A percentile compares a stretch with the other conserved stretches of the same genome.
Evolutionary conservation across 2,888 invertebrate species (phyloP).

Genomic region (Mimachlamys varia): DNA sequence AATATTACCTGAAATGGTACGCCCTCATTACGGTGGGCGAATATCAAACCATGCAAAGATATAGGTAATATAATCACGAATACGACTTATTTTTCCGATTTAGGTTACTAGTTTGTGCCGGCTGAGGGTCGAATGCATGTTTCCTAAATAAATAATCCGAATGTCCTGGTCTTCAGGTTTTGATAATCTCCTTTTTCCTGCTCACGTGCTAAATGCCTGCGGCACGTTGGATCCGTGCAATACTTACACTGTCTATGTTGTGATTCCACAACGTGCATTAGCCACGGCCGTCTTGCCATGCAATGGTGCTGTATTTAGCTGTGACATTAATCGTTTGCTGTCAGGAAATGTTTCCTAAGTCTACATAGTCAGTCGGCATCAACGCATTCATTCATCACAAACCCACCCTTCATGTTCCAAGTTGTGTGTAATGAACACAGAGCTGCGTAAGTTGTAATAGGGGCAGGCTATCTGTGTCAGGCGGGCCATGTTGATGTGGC

Average conservation of each 20-base stretch:
- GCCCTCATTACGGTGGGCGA: no score
- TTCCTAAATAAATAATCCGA: neutral
- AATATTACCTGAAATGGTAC: no score
- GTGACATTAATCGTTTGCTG: conserved; percentile 16
- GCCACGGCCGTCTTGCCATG: neutral
- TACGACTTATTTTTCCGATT: no score
- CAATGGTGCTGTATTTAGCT: conserved; percentile 5
- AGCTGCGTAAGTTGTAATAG: neutral
- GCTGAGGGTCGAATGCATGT: neutral
- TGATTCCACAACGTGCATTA: neutral
- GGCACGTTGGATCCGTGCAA: neutral
- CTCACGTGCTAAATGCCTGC: neutral
- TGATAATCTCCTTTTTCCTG: neutral
- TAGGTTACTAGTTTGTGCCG: neutral
- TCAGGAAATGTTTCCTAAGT: neutral
- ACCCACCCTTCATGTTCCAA: neutral
- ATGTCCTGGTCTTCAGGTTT: neutral
- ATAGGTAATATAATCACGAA: no score
- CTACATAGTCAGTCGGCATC: conserved; percentile 11
- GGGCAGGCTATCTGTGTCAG: neutral
- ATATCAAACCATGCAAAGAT: no score
- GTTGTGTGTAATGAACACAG: neutral
- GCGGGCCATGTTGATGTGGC: neutral
- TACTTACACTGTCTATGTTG: neutral
- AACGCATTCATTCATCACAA: neutral